phyloP scores from a whole-genome alignment of 2,888 invertebrate species.

The Brachypalpus laphriformis region DNA sequence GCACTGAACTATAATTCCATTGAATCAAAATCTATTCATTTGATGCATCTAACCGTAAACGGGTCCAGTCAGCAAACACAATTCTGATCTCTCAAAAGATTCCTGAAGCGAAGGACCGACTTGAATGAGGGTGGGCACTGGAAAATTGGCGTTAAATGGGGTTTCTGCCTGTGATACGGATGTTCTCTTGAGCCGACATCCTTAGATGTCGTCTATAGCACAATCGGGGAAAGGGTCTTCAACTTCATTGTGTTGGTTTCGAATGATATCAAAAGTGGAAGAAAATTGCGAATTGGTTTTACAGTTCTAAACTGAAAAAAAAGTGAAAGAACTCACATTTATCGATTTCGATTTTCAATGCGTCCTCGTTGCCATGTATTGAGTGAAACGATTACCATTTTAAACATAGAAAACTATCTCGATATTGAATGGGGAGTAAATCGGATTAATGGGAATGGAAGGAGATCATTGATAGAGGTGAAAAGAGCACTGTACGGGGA shows the following conservation, averaged over 20 bases:
- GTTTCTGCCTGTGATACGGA: slow-evolving; percentile 14
- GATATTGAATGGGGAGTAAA: slow-evolving; percentile 1
- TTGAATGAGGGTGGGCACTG: slow-evolving; percentile 12
- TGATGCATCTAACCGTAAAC: slow-evolving; percentile 47
- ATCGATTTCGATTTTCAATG: slow-evolving; percentile 26
- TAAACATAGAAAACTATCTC: slow-evolving; percentile 18
- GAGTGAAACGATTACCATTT: slow-evolving; percentile 33
- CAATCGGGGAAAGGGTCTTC: not conserved
- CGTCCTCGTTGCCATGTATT: not conserved
- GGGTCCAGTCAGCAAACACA: slow-evolving; percentile 29
- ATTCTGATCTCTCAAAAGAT: slow-evolving; percentile 21
- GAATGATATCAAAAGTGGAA: slow-evolving; percentile 17
- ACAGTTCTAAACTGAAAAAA: not conserved
- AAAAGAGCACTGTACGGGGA: not conserved
- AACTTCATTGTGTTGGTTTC: not conserved
- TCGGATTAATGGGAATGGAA: not conserved
- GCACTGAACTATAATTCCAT: slow-evolving; percentile 23
- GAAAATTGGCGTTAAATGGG: slow-evolving; percentile 16
- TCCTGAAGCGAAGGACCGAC: not conserved
- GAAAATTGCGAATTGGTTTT: slow-evolving; percentile 28
- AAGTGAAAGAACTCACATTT: not conserved
- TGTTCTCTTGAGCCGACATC: slow-evolving; percentile 14
- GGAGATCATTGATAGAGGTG: not conserved
- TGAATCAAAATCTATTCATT: slow-evolving; percentile 40
- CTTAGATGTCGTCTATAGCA: slow-evolving; percentile 22